These are phyloP conservation scores for Brachionus manjavacas DNA, from an alignment of 1,140 invertebrate genomes.

Conservation along the genomic window DNA sequence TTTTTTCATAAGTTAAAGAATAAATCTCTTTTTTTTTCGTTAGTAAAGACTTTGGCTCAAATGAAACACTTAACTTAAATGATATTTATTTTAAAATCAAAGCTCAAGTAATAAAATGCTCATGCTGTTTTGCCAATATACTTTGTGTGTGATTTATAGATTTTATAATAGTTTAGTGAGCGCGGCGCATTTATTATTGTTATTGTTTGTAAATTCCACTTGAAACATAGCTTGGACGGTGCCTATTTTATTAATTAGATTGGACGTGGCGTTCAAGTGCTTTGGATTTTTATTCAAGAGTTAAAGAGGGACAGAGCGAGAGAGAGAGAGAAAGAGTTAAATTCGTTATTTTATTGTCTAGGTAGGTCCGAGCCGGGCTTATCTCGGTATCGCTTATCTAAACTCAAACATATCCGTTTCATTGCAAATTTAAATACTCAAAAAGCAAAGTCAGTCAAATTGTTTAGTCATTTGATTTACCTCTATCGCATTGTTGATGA, in stretches of 20 bases:
- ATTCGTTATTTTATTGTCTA: conserved; percentile 19
- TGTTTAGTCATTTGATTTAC: conserved; percentile 2
- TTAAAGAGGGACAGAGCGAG: neutral
- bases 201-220: conserved; percentile 33
- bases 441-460: neutral
- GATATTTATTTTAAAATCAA: conserved; percentile 34
- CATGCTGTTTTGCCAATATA: conserved; percentile 29
- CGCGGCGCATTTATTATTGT: conserved; percentile 19
- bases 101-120: conserved; percentile 36
- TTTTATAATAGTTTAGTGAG: conserved; percentile 14
- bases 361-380: neutral
- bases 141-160: conserved; percentile 32
- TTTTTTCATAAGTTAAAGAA: neutral
- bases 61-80: conserved; percentile 24
- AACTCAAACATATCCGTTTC: conserved; percentile 15
- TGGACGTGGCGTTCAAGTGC: neutral
- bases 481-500: neutral
- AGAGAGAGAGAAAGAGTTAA: neutral
- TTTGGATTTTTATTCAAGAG: neutral
- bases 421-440: conserved; percentile 7
- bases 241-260: conserved; percentile 34
- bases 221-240: conserved; percentile 25
- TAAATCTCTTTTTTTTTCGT: neutral
- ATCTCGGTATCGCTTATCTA: neutral
- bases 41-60: neutral